phyloP scores from a whole-genome alignment of 1,140 invertebrate species.

The Papilio machaon region DNA sequence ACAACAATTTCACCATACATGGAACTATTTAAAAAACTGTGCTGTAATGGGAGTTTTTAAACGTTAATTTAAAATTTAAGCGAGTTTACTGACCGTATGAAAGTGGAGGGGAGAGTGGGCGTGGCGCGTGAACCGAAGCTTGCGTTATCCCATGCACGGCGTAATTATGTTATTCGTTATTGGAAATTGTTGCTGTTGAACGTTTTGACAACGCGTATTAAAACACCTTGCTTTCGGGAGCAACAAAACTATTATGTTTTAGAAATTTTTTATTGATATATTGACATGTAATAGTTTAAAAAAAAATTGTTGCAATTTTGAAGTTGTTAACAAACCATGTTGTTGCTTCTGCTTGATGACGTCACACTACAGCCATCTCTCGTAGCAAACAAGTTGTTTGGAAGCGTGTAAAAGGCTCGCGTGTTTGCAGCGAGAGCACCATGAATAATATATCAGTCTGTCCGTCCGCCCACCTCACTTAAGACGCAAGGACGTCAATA shows the following conservation, averaged over 20 bases:
- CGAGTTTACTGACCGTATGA: not conserved
- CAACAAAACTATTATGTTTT: not conserved
- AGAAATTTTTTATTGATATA: not conserved
- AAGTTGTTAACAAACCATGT: not conserved
- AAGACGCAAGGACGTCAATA: not conserved
- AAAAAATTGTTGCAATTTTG: too few relatives aligned
- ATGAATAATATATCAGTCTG: not conserved
- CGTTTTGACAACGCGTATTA: not conserved
- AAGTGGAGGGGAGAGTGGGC: not conserved
- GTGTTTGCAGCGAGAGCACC: not conserved
- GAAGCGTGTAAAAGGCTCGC: not conserved
- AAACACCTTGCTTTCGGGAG: not conserved
- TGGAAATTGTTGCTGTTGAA: not conserved
- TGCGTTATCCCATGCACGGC: not conserved
- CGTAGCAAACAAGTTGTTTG: not conserved
- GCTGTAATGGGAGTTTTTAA: not conserved
- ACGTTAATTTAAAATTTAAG: conserved; percentile 1
- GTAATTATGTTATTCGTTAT: not conserved
- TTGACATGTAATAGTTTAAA: not conserved
- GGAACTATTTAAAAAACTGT: conserved; percentile 7
- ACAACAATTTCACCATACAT: not conserved
- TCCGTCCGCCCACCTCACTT: not conserved
- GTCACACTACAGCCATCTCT: not conserved
- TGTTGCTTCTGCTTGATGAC: not conserved
- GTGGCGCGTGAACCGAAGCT: not conserved